Conservation (phyloP, 1,140 invertebrate species). For the Orchestia grillus region DNA sequence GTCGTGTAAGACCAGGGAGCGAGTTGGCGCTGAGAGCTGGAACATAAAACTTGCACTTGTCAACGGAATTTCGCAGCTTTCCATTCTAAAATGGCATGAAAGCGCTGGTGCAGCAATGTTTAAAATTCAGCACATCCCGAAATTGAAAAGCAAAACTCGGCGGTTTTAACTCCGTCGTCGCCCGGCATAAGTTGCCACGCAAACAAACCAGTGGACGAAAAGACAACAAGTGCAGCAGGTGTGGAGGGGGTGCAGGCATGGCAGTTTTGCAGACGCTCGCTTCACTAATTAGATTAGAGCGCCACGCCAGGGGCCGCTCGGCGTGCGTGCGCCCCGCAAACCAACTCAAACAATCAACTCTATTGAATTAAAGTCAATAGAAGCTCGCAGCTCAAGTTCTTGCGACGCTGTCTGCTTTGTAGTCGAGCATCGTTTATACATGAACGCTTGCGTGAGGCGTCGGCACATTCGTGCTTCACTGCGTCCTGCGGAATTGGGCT, state of each 20-base stretch:
- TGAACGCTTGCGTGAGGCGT: no score
- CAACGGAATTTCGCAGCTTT: no score
- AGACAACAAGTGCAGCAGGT: no score
- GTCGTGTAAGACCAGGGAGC: no score
- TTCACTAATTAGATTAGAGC: not conserved
- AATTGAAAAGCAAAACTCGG: not conserved
- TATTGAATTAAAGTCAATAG: not conserved
- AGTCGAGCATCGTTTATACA: no score
- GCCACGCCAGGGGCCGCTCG: no score
- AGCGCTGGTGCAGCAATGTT: not conserved
- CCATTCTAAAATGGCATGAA: not conserved
- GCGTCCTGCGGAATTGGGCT: no score
- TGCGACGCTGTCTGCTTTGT: not conserved
- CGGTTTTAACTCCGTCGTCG: not conserved
- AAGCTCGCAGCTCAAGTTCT: not conserved
- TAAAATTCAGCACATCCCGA: not conserved
- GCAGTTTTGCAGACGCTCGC: not conserved
- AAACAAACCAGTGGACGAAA: not conserved
- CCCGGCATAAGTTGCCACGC: not conserved
- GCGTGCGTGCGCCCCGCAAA: not conserved
- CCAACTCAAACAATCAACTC: constrained; percentile 7
- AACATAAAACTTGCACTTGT: no score
- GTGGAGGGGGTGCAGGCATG: not conserved
- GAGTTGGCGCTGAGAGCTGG: no score
- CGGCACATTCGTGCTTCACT: not conserved